A percentile compares a stretch with the other conserved stretches of the same genome.
Conservation (phyloP, 2,888 invertebrate species). For the Torymus texanus region DNA sequence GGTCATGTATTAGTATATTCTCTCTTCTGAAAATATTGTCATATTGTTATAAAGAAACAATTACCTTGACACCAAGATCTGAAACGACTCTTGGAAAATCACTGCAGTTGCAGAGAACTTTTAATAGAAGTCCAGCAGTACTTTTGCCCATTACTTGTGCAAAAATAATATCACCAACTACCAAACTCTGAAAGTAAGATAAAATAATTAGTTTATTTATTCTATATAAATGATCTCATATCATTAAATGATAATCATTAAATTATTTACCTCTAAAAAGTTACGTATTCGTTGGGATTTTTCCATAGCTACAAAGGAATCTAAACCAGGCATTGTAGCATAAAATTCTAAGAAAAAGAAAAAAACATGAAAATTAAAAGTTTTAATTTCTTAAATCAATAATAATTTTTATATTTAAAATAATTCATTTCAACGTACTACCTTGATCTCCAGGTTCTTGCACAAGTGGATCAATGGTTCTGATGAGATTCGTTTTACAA, state of each 20-base stretch:
- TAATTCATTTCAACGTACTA: slow-evolving; percentile 70
- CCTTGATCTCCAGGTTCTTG: slow-evolving; percentile 79
- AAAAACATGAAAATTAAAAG: background rate
- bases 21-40: slow-evolving; percentile 11
- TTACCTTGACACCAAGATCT: slow-evolving; percentile 89
- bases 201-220: slow-evolving; percentile 5
- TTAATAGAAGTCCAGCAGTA: slow-evolving; percentile 84
- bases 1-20: background rate
- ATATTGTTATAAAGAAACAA: slow-evolving; percentile 7
- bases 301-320: slow-evolving; percentile 88
- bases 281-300: slow-evolving; percentile 85
- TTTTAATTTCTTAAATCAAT: too few species aligned
- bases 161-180: slow-evolving; percentile 84
- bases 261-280: slow-evolving; percentile 84
- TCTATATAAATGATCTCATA: slow-evolving; percentile 1
- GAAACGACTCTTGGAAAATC: slow-evolving; percentile 87
- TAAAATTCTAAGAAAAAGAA: slow-evolving; percentile 79
- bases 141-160: slow-evolving; percentile 86
- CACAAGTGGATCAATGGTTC: slow-evolving; percentile 65
- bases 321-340: slow-evolving; percentile 91
- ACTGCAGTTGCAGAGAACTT: slow-evolving; percentile 89
- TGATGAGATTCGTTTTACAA: slow-evolving; percentile 75
- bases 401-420: background rate
- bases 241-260: slow-evolving; percentile 30
- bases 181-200: slow-evolving; percentile 68